These are phyloP conservation scores for Ctenopoma multispine DNA, from an alignment of 2,797 vertebrate genomes.

Conservation along the genomic window DNA sequence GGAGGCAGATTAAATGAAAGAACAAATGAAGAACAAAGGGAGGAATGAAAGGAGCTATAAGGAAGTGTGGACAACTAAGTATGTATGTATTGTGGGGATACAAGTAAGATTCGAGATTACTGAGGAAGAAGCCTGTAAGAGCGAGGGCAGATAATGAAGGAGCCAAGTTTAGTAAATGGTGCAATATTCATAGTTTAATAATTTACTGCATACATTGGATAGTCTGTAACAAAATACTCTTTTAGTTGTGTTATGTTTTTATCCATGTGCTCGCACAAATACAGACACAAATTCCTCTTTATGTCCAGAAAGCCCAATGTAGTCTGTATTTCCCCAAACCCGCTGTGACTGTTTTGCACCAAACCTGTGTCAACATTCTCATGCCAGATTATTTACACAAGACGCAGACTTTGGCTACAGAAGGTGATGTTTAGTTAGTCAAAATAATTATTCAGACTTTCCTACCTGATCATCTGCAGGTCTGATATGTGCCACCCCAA, in stretches of 20 bases:
- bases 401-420: constrained; percentile 6
- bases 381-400: background rate
- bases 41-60: constrained; percentile 6
- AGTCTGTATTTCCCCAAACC: background rate
- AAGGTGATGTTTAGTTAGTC: background rate
- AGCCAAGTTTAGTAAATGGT: background rate
- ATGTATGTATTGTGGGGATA: background rate
- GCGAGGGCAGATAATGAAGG: background rate
- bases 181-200: background rate
- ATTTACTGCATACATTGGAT: background rate
- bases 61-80: background rate
- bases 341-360: background rate
- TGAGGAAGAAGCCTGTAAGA: background rate
- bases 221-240: background rate
- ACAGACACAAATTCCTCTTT: background rate
- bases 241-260: background rate
- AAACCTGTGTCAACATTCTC: background rate
- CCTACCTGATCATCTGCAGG: background rate
- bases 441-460: background rate
- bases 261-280: too few species aligned
- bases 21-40: background rate
- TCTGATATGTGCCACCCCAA: background rate
- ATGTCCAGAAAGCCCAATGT: background rate
- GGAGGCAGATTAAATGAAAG: constrained; percentile 15
- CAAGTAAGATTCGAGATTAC: background rate